phyloP scores from a whole-genome alignment of 2,113 vertebrate species.

The Ibidorhyncha struthersii region DNA sequence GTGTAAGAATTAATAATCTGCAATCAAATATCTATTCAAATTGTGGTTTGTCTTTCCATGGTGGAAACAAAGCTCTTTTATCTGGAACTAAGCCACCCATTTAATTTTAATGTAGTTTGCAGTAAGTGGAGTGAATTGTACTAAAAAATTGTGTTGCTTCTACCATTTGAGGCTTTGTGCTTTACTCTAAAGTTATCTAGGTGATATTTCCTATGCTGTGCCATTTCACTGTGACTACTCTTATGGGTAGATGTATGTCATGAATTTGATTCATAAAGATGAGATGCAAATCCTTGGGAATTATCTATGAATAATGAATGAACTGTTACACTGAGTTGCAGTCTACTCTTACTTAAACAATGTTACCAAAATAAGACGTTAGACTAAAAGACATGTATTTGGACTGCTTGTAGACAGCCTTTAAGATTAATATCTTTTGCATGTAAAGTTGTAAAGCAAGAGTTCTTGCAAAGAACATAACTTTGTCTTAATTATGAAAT shows the following conservation, averaged over 20 bases:
- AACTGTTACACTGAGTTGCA: background rate
- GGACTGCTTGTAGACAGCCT: background rate
- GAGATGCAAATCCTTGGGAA: background rate
- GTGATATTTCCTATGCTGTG: background rate
- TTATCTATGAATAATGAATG: background rate
- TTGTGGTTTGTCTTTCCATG: background rate
- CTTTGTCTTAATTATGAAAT: background rate
- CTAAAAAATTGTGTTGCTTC: background rate
- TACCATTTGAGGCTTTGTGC: background rate
- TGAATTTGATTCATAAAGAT: background rate
- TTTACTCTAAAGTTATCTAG: background rate
- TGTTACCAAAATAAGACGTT: background rate
- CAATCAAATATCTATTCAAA: background rate
- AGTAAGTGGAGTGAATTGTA: background rate
- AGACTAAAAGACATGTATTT: background rate
- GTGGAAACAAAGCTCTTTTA: background rate
- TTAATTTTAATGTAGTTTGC: background rate
- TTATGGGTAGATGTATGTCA: background rate
- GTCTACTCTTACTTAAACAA: background rate
- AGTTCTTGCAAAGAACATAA: background rate
- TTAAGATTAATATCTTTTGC: background rate
- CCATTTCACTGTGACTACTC: background rate
- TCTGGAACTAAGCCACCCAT: background rate
- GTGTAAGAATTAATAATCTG: background rate
- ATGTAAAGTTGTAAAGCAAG: background rate